Percentiles rank a stretch among this genome's conserved stretches.
phyloP scores from a whole-genome alignment of 1,140 invertebrate genomes.

The Chionoecetes opilio region DNA sequence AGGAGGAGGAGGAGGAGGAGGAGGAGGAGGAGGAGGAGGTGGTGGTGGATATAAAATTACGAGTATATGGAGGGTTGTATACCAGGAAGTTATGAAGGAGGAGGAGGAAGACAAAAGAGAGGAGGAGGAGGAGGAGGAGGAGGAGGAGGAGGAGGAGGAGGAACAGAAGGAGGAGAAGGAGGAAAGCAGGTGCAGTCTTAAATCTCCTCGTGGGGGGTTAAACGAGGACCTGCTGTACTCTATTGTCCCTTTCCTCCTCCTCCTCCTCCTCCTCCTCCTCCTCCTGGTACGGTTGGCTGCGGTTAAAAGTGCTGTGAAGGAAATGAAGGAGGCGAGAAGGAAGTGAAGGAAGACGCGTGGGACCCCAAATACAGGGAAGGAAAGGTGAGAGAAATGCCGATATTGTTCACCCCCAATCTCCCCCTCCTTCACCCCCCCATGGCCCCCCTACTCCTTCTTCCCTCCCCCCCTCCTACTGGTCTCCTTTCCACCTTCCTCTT shows the following conservation, averaged over 20 bases:
- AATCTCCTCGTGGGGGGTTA: constrained; percentile 3
- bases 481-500: background rate
- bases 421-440: too few species aligned
- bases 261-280: background rate
- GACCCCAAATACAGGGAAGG: background rate
- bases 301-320: too few species aligned
- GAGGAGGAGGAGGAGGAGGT: background rate
- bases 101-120: background rate
- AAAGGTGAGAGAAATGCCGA: background rate
- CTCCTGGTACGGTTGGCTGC: background rate
- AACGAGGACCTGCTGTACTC: background rate
- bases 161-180: background rate
- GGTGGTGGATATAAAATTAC: background rate
- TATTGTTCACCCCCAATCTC: background rate
- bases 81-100: background rate
- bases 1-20: background rate
- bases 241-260: background rate
- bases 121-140: background rate
- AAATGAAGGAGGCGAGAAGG: too few species aligned
- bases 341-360: background rate
- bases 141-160: constrained; percentile 35
- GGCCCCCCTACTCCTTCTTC: too few species aligned
- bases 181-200: background rate
- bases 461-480: too few species aligned
- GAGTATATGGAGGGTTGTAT: too few species aligned